Base-by-base conservation (phyloP, 2,113 vertebrate species). In the Aegithalos caudatus region DNA sequence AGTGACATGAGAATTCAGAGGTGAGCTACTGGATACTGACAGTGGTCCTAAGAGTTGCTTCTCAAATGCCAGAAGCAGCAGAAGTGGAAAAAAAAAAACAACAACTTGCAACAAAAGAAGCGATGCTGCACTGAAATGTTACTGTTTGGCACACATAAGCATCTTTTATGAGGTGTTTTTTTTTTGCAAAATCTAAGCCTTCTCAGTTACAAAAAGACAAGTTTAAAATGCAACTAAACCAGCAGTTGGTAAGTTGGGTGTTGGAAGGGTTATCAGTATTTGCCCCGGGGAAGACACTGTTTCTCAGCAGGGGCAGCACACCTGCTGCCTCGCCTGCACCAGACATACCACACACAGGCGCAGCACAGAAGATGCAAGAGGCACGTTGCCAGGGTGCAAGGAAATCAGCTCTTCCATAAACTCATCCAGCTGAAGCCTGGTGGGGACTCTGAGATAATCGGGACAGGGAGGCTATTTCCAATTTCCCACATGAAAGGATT, bases 331-430 rank as follows among this genome's bases (percentile, higher is more conserved):
- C 5, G 14, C 27, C 51, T 0, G 1, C 50, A 22, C 27, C 42
- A 57, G 27, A 15, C 51, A 22, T 66, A 53, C 24, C 53, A 24
- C 1, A 2, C 69, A 50, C 31, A 35, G 31, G 42, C 1, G 0
- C 77, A 72, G 53, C 67, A 60, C 48, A 79, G 57, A 33, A 16
- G n/a, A 6, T 42, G 51, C 22, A 57, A 45, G 22, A 11, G 28
- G 21, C 13, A 40, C 3, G 5, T 51, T 8, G 12, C 62, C 47
- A 64, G 10, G 7, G 51, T 1, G 15, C 1, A 3, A 67, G 23
- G 21, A n/a, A 65, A n/a, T 1, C n/a, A 64, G 12, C 44, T 15
- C 37, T 23, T 58, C 53, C 24, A 8, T 9, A 5, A 56, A 37
- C 21, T 67, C 29, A 42, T 37, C 14, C 31, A 25, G 24, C 14